These are phyloP conservation scores for Anagrus nilaparvatae DNA, from an alignment of 1,140 invertebrate species.

Conservation along the genomic window DNA sequence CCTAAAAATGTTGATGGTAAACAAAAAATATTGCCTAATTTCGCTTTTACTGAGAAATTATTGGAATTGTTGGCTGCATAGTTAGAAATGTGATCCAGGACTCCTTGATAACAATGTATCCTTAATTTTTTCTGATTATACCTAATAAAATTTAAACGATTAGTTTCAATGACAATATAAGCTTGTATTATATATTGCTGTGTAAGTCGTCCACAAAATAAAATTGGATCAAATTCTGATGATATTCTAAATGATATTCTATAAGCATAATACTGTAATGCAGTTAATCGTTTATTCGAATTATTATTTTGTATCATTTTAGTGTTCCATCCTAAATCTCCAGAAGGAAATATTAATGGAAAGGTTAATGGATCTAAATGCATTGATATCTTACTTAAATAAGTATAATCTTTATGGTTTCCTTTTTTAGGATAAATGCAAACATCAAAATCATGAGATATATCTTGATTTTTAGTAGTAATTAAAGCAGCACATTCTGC, in stretches of 20 bases:
- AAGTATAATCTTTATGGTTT: not conserved
- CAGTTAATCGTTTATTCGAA: not conserved
- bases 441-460: not conserved
- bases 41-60: not conserved
- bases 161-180: not conserved
- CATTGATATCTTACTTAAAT: no score
- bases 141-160: not conserved
- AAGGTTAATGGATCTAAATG: not conserved
- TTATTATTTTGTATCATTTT: not conserved
- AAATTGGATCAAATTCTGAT: no score
- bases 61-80: not conserved
- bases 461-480: not conserved
- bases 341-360: not conserved
- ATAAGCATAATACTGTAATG: not conserved
- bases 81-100: not conserved
- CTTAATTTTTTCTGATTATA: not conserved
- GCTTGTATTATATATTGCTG: not conserved
- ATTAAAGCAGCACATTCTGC: not conserved
- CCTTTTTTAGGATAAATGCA: not conserved
- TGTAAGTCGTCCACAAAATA: no score
- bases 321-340: not conserved
- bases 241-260: no score
- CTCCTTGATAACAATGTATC: not conserved
- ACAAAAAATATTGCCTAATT: conserved; percentile 16
- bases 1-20: conserved; percentile 27